A percentile compares a stretch with the other conserved stretches of the same genome.
Conservation (phyloP, 2,797 vertebrate species). For the Babyrousa celebensis region DNA sequence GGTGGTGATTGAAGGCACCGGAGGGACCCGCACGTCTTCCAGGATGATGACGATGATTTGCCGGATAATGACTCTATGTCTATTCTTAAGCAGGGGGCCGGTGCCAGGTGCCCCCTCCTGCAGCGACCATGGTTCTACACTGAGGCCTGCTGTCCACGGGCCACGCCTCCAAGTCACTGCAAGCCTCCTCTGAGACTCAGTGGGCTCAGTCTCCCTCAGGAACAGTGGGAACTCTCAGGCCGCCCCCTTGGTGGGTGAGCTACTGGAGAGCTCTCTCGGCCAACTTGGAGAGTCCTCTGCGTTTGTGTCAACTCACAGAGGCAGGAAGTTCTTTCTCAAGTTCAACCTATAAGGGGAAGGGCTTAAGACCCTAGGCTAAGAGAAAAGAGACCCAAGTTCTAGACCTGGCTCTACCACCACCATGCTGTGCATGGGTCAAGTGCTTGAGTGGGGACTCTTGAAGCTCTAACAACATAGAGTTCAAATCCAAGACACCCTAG, state of each 20-base stretch:
- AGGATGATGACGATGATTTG: constrained; percentile 39
- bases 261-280: background rate
- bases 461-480: background rate
- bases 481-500: background rate
- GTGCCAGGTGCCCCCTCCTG: constrained; percentile 48
- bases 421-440: background rate
- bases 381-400: background rate
- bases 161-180: background rate
- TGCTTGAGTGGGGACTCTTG: too few relatives aligned
- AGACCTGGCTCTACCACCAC: background rate
- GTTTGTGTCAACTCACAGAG: background rate
- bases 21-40: constrained; percentile 54
- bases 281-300: background rate
- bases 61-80: constrained; percentile 77
- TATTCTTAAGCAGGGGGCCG: constrained; percentile 72
- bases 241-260: background rate
- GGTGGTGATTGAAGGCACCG: constrained; percentile 64
- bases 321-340: constrained; percentile 12
- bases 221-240: background rate
- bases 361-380: background rate
- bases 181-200: background rate
- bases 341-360: background rate
- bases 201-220: background rate
- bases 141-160: background rate
- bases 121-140: background rate